Base-by-base conservation (phyloP, 1,140 invertebrate species). In the Ganaspis sp. region DNA sequence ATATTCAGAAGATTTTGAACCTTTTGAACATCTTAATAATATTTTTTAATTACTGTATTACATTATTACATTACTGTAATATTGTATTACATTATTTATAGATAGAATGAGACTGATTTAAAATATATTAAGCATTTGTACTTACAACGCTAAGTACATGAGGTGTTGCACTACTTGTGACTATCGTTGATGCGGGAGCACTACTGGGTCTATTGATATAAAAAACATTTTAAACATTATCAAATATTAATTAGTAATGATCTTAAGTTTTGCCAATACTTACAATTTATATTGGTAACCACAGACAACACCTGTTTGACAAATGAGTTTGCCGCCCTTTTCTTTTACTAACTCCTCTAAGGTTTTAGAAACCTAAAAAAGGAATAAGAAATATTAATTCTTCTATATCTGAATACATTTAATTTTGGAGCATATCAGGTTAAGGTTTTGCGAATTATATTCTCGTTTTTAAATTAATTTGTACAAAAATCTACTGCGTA, bases 271-370 rank as follows among this genome's bases (percentile, higher is more conserved):
- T 49, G 21, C 9, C 9, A 21, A 79, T 81, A 86, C 86, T 85
- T 84, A 91, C 88, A 91, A 70, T 21, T 86, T 87, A 69, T 89
- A 90, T 23, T 91, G 89, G 78, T 90, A 90, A 37, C 84, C 90
- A 76, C 77, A 85, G 9, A 89, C 85, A n/a, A 73, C 70, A 21
- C 88, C 89, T 23, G 83, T 49, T 83, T 90, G 89, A 64, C 84
- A 84, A 70, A 91, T 72, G 42, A 90, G 77, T 79, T 89, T 90
- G 19, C 87, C 89, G 71, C 85, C 87, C 15, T 88, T 86, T 58
- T 90, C 89, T 81, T 90, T 89, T 26, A 90, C 79, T 38, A 91
- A n/a, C 19, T 90, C 88, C 11, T 91, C 89, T 4, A 91, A 75
- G 23, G 83, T 87, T 54, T 84, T 73, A 70, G 75, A 74, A 15